Percentiles rank a stretch among this genome's conserved stretches.
These are phyloP conservation scores for Etheostoma spectabile DNA, from an alignment of 2,113 vertebrate genomes.

Conservation along the genomic window DNA sequence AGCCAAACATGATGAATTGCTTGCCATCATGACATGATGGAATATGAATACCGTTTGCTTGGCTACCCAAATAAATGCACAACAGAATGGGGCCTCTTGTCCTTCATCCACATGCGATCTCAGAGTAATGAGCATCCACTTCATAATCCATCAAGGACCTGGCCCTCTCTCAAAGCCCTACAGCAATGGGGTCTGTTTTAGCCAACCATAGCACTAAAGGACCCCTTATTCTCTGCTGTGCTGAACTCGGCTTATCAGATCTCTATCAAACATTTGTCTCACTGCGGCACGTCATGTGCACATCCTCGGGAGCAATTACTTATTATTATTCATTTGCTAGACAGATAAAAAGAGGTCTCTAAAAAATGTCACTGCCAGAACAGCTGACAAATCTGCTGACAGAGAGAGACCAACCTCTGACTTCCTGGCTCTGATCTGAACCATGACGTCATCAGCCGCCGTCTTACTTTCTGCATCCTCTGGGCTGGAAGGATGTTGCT, in stretches of 20 bases:
- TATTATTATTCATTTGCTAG: conserved; percentile 76
- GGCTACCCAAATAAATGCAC: conserved; percentile 83
- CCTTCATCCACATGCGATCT: conserved; percentile 87
- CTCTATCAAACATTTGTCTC: conserved; percentile 72
- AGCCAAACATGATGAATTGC: conserved; percentile 68
- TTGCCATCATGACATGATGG: conserved; percentile 66
- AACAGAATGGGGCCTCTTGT: conserved; percentile 84
- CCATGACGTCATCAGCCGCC: conserved; percentile 88
- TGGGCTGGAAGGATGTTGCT: conserved; percentile 26
- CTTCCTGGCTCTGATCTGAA: conserved; percentile 97
- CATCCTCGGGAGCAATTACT: conserved; percentile 79
- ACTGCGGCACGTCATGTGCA: conserved; percentile 62
- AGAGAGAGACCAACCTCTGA: conserved; percentile 89
- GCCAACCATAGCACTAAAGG: conserved; percentile 75
- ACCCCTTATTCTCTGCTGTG: conserved; percentile 73
- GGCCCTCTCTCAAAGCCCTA: conserved; percentile 85
- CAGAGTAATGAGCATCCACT: conserved; percentile 88
- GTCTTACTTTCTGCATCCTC: conserved; percentile 77
- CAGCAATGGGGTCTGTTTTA: conserved; percentile 78
- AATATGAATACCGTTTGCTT: conserved; percentile 81
- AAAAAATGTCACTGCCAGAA: conserved; percentile 66
- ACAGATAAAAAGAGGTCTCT: conserved; percentile 64
- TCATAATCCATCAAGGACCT: conserved; percentile 85
- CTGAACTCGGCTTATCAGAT: conserved; percentile 77
- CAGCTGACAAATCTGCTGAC: conserved; percentile 67